phyloP scores from a whole-genome alignment of 2,888 invertebrate genomes.

The Acronicta leporina region DNA sequence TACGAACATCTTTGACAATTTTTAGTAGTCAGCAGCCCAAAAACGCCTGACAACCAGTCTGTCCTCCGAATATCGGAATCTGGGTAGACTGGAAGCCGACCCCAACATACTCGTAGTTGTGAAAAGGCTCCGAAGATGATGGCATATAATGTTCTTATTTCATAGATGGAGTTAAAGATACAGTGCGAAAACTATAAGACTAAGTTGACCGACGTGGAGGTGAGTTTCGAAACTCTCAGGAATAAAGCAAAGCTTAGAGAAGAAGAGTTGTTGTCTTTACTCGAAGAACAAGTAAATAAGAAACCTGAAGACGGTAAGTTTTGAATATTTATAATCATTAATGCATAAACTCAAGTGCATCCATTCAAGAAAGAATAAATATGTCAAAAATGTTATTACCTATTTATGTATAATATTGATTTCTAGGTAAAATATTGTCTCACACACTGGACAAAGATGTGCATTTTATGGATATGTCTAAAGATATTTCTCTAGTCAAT shows the following conservation, averaged over 20 bases:
- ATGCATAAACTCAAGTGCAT: not conserved
- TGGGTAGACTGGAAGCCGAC: too few relatives aligned
- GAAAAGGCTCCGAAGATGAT: too few relatives aligned
- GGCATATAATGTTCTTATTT: constrained; percentile 15
- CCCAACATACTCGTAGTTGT: too few relatives aligned
- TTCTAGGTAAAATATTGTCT: constrained; percentile 62
- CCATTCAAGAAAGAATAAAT: too few relatives aligned
- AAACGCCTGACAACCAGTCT: too few relatives aligned
- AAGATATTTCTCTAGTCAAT: constrained; percentile 74
- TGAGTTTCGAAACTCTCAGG: constrained; percentile 85
- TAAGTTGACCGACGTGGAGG: constrained; percentile 84
- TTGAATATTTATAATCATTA: not conserved
- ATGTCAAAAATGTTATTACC: constrained; percentile 1
- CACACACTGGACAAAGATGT: constrained; percentile 64
- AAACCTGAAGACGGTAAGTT: constrained; percentile 67
- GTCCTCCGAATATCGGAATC: too few relatives aligned
- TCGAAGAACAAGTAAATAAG: constrained; percentile 72
- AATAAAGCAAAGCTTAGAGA: constrained; percentile 87
- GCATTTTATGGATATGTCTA: constrained; percentile 74
- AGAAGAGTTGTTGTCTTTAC: constrained; percentile 83
- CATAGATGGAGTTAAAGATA: constrained; percentile 70
- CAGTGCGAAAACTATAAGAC: constrained; percentile 68
- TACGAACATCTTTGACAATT: too few relatives aligned
- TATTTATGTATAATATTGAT: constrained; percentile 20
- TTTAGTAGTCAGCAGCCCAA: too few relatives aligned